Evolutionary conservation across 2,888 invertebrate genomes (phyloP), one percentile per base, ranked within the genome.

Genomic region (Cyrtodaria siliqua): DNA sequence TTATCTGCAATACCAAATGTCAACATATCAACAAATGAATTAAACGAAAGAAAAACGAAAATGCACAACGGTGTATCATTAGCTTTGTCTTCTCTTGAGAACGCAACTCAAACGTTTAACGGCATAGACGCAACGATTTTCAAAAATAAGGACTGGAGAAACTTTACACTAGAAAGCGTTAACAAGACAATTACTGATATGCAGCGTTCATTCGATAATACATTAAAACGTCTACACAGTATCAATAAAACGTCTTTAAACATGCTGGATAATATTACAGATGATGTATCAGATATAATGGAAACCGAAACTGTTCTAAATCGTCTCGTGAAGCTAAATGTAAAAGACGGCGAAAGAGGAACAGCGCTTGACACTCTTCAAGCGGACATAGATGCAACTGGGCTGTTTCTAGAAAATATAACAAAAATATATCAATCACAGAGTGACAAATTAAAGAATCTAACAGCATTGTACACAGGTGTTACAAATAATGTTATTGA

Each of bases 401-500:
- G 42, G 3, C n/a, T 38, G 18, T 26, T 59, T 26, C 57, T 78
- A 0, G 23, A 50, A 1, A 38, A 69, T 23, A 49, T 72, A 2
- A 59, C 44, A 2, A 23, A 63, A 16, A 47, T 27, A 14, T 69
- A 67, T 24, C 14, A 55, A 14, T 3, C 23, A 2, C 61, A 72
- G n/a, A 55, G 29, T 9, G 29, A 59, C 16, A 33, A 29, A 24
- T 44, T 62, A 9, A 14, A 9, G 18, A 63, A 63, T 53, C 27
- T 77, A 14, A 49, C 27, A 3, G 18, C 14, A 18, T 2, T 44
- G 3, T 67, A 40, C 33, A 29, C 20, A 2, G 23, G 29, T n/a
- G 52, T 50, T 8, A 77, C 44, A 18, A 77, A 72, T 27, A 24
- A 16, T n/a, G 49, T 47, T 2, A 72, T 77, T 29, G 47, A 57